A percentile compares a stretch with the other conserved stretches of the same genome.
Conservation (phyloP, 2,113 vertebrate genomes). For the Campylorhamphus procurvoides region DNA sequence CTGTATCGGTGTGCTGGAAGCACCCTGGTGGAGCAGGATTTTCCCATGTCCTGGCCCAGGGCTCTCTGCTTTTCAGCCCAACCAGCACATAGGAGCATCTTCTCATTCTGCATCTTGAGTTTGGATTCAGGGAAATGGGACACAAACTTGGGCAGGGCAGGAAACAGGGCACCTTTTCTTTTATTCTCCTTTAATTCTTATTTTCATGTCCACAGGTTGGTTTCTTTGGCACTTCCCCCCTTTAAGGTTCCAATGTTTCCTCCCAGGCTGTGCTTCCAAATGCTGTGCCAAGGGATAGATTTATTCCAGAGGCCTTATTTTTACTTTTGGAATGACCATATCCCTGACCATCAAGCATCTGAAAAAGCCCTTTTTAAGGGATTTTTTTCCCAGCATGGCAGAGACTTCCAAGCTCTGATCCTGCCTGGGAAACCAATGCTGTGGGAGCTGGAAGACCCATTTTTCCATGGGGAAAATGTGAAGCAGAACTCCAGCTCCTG, state of each 20-base stretch:
- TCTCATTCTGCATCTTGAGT: neutral
- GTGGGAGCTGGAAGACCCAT: neutral
- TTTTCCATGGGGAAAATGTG: neutral
- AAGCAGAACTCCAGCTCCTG: neutral
- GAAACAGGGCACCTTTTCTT: neutral
- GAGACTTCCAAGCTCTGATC: neutral
- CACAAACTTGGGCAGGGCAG: neutral
- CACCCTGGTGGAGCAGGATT: neutral
- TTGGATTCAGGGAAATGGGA: neutral
- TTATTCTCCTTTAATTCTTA: neutral
- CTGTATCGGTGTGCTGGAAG: neutral
- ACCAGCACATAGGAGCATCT: neutral
- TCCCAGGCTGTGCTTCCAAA: neutral
- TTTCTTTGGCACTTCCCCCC: neutral
- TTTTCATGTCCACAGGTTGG: neutral
- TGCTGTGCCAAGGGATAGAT: neutral
- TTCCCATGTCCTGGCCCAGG: neutral
- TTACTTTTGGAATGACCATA: neutral
- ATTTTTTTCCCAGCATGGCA: neutral
- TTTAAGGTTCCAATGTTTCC: neutral
- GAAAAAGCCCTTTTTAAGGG: neutral
- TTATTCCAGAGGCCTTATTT: neutral
- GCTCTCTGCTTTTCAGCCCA: neutral
- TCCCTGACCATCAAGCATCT: accelerated
- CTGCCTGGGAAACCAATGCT: neutral